A percentile compares a stretch with the other conserved stretches of the same genome.
Evolutionary conservation across 1,140 invertebrate species (phyloP).

Genomic region (Papilio aristodemus): DNA sequence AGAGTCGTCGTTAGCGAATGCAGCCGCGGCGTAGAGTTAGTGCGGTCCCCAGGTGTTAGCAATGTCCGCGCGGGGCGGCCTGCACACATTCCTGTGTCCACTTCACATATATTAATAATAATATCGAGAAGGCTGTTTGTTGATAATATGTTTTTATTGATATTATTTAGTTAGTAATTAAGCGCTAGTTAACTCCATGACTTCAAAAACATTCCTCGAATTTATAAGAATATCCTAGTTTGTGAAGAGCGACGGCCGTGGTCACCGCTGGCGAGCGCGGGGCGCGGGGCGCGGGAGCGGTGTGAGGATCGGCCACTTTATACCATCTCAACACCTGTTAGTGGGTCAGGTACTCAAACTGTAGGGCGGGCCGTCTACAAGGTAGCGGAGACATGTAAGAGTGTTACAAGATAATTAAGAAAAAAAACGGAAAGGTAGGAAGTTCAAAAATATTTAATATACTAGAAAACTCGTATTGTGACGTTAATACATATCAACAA

Average conservation of each 20-base stretch:
- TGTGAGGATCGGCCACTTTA: too few species aligned
- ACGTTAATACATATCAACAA: too few species aligned
- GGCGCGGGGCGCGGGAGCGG: not conserved
- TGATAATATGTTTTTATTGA: slow-evolving; percentile 26
- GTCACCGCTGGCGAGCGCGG: slow-evolving; percentile 36
- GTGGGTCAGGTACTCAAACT: too few species aligned
- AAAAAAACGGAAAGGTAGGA: too few species aligned
- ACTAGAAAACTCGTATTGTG: too few species aligned
- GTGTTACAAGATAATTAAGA: too few species aligned
- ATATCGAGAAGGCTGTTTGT: slow-evolving; percentile 31
- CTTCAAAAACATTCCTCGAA: slow-evolving; percentile 33
- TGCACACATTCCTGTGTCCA: slow-evolving; percentile 16
- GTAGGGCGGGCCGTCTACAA: too few species aligned
- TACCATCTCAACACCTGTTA: too few species aligned
- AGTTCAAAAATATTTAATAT: too few species aligned
- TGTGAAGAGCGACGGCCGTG: slow-evolving; percentile 37
- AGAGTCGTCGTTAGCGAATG: not conserved
- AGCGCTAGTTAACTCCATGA: slow-evolving; percentile 29
- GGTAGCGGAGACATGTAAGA: too few species aligned
- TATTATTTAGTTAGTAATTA: slow-evolving; percentile 24
- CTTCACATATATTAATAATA: slow-evolving; percentile 24
- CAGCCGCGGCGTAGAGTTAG: not conserved
- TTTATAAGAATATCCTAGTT: slow-evolving; percentile 8
- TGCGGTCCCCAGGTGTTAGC: not conserved
- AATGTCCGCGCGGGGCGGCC: not conserved